Evolutionary conservation across 37 sponge, comb jelly and placozoan species (phyloP), one percentile per base, ranked within the genome.

Genomic region (Oopsacas minuta): DNA sequence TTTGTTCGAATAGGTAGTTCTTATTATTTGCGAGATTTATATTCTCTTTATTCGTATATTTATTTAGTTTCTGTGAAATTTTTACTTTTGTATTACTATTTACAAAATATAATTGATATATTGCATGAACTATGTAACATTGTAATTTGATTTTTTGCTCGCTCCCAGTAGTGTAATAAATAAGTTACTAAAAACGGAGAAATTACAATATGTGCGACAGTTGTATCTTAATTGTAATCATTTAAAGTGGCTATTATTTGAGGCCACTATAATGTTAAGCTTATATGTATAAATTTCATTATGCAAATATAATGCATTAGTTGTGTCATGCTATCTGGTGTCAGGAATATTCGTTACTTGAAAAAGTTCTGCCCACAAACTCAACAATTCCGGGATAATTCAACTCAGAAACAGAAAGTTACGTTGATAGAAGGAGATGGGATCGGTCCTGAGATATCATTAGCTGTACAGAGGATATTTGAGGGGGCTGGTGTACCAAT

Each of bases 401-500:
- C 39, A 3, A 38, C 39, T 0, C 38, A 42, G 81, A n/a, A 52
- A 0, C 53, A 61, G 3, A 83, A 85, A 81, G 90, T 98, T 7
- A 98, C 99, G 10, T 83, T 98, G 34, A 93, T 98, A 35, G 89
- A 92, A 23, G 99, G 99, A 34, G 99, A 98, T 91, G 99, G 99
- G 0, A 95, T 98, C 39, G 99, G 99, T 8, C 96, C 96, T 0
- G 96, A 98, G 52, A 98, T 98, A 69, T 95, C 99, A 37, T 38
- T 82, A 39, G 94, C 99, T 30, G 99, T 98, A 0, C 81, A 91
- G 38, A 87, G 94, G 38, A 91, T 98, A 23, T 98, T 98, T 85
- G 88, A 86, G 38, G 96, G 96, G 53, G 99, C 96, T 3, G 69
- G 90, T 42, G 96, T 88, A 0, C 99, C 99, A 23, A 39, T 98